Evolutionary conservation across 1,140 invertebrate species (phyloP).

Genomic region (Pseudachorutes palmiensis): DNA sequence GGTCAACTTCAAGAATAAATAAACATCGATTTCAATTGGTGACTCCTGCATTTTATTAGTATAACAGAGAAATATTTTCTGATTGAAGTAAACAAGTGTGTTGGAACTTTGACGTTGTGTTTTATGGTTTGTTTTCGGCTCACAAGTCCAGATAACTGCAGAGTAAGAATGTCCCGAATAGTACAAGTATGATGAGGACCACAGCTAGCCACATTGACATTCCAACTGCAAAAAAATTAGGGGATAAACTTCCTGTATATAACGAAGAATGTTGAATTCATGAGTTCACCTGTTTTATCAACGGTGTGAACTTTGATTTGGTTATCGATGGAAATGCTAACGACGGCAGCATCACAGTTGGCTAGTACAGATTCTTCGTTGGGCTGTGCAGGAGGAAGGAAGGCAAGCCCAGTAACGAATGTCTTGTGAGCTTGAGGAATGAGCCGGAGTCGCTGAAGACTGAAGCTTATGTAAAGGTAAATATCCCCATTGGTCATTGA

Average conservation of each 20-base stretch:
- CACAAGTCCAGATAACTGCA: constrained; percentile 74
- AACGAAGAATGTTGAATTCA: constrained; percentile 15
- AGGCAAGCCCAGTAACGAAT: constrained; percentile 88
- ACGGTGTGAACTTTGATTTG: constrained; percentile 82
- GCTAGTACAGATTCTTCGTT: constrained; percentile 58
- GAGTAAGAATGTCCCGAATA: constrained; percentile 64
- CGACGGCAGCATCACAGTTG: constrained; percentile 66
- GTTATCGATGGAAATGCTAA: constrained; percentile 92
- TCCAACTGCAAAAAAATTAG: constrained; percentile 51
- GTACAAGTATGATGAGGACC: constrained; percentile 58
- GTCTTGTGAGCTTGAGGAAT: constrained; percentile 77
- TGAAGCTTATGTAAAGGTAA: constrained; percentile 82
- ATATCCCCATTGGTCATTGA: constrained; percentile 87
- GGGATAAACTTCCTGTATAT: constrained; percentile 15
- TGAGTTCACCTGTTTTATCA: constrained; percentile 64
- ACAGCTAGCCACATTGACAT: constrained; percentile 69
- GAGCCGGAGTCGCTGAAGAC: constrained; percentile 73
- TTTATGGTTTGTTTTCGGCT: no score
- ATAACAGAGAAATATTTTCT: no score
- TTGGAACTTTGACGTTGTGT: no score
- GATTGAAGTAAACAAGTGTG: no score
- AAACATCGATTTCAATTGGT: no score
- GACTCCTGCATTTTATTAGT: no score
- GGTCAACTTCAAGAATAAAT: no score
- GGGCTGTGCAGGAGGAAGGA: constrained; percentile 59